These are phyloP conservation scores for Callipepla squamata DNA, from an alignment of 2,113 vertebrate species.

Conservation along the genomic window DNA sequence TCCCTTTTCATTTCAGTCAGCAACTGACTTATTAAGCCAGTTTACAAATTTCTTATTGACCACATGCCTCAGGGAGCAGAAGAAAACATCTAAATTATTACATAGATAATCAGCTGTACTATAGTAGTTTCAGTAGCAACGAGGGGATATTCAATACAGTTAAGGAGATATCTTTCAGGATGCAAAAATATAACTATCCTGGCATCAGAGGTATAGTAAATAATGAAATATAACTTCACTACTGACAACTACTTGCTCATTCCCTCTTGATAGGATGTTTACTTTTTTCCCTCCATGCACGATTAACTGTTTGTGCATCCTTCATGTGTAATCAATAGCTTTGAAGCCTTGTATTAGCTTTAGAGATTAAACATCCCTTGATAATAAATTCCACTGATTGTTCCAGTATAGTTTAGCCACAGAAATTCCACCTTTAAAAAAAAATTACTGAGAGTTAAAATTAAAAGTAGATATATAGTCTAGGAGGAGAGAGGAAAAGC, in stretches of 20 bases:
- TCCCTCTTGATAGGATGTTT: constrained; percentile 72
- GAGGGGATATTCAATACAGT: constrained; percentile 12
- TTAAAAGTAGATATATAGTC: constrained; percentile 84
- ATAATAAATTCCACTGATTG: constrained; percentile 90
- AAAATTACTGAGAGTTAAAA: constrained; percentile 74
- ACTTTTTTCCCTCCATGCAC: constrained; percentile 69
- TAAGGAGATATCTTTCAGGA: neutral
- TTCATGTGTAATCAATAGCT: constrained; percentile 84
- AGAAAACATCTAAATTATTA: constrained; percentile 55
- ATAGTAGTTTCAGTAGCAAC: constrained; percentile 47
- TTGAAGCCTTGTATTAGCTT: constrained; percentile 79
- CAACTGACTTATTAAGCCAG: neutral
- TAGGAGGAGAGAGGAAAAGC: constrained; percentile 52
- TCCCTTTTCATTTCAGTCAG: neutral
- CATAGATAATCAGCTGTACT: constrained; percentile 37
- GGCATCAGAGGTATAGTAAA: constrained; percentile 26
- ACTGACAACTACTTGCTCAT: constrained; percentile 72
- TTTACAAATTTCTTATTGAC: constrained; percentile 47
- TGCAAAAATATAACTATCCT: constrained; percentile 36
- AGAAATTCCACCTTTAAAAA: constrained; percentile 61
- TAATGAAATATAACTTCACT: constrained; percentile 58
- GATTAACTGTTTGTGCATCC: constrained; percentile 82
- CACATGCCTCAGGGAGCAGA: neutral
- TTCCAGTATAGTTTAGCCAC: constrained; percentile 69
- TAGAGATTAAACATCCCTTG: constrained; percentile 81